Evolutionary conservation across 2,888 invertebrate genomes (phyloP), one percentile per base, ranked within the genome.

Genomic region (Rhingia campestris): DNA sequence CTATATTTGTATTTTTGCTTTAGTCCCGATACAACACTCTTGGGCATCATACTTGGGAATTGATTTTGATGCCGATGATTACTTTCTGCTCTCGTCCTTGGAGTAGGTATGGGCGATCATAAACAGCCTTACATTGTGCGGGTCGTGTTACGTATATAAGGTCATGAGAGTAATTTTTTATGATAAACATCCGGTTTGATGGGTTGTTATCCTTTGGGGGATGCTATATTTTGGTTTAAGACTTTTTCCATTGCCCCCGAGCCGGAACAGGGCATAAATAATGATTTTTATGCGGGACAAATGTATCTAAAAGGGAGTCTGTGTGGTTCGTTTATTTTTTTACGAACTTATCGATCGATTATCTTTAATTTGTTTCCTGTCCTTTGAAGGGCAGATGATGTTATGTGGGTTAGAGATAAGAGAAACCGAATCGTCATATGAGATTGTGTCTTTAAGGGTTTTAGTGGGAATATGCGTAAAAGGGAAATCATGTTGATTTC

Each of bases 41-140:
- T 33, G 59, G 64, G 61, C 66, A 72, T 72, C 49, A 72, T 67
- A 61, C 70, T 61, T 59, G 76, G 81, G 81, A 81, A 81, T 81
- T 81, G 81, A 81, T 81, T 81, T 81, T 56, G 80, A 80, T 73
- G 61, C 54, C 59, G 54, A 67, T 73, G 59, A 70, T 39, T 49
- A 35, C 49, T 12, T 47, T 51, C 22, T 22, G n/a, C 22, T 22
- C 22, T 22, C 22, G 12, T 56, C 69, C 7, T 37, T 22, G 9
- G 51, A 37, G 67, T 51, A 58, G 56, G 81, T 51, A 58, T 61
- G 81, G 66, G 45, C 41, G 70, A 53, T 76, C 67, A 75, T 81
- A 81, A 72, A 54, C 76, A 76, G 41, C 54, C 39, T 61, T 49
- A 41, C 61, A 35, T 43, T 43, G 32, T 51, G 49, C 35, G 47